Conservation (phyloP, 2,888 invertebrate species). For the Phaedon cochleariae region DNA sequence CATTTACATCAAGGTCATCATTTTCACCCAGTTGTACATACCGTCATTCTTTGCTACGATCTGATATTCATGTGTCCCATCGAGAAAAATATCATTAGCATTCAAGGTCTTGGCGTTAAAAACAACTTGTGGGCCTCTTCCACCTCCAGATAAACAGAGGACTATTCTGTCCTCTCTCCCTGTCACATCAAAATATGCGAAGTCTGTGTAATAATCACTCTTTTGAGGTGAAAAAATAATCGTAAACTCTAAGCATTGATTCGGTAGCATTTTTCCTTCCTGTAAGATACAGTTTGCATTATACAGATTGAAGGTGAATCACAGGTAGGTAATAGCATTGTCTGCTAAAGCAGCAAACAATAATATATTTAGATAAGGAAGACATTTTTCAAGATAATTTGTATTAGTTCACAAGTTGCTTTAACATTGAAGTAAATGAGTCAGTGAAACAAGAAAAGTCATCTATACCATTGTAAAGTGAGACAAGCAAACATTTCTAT, state of each 20-base stretch:
- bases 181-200: conserved; percentile 68
- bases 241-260: conserved; percentile 64
- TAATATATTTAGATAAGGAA: too few species aligned
- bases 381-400: too few species aligned
- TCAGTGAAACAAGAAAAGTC: too few species aligned
- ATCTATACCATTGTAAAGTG: too few species aligned
- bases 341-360: too few species aligned
- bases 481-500: too few species aligned
- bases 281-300: conserved; percentile 53
- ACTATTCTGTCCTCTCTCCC: conserved; percentile 66
- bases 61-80: conserved; percentile 69
- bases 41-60: conserved; percentile 68
- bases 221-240: conserved; percentile 67
- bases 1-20: neutral
- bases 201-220: conserved; percentile 64
- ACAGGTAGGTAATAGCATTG: too few species aligned
- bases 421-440: too few species aligned
- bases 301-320: too few species aligned
- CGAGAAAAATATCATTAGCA: conserved; percentile 67
- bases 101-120: conserved; percentile 68
- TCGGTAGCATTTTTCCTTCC: conserved; percentile 70
- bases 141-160: conserved; percentile 65
- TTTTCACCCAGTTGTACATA: conserved; percentile 47
- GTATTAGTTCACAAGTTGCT: too few species aligned
- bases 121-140: conserved; percentile 67